A percentile compares a stretch with the other conserved stretches of the same genome.
phyloP scores from a whole-genome alignment of 1,140 invertebrate genomes.

The Cherax quadricarinatus region DNA sequence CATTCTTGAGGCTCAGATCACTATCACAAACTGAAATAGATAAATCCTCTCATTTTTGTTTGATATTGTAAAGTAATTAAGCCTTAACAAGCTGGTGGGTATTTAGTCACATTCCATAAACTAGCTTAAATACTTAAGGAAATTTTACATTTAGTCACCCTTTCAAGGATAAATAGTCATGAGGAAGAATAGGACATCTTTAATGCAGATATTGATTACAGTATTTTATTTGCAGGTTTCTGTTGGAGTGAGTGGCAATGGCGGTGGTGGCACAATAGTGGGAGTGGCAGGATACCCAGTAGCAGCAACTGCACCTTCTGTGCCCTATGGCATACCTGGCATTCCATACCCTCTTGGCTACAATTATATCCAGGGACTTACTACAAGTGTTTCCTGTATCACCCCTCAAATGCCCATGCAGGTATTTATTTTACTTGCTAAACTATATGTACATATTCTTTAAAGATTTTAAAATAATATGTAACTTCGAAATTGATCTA shows the following conservation, averaged over 20 bases:
- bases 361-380: constrained; percentile 66
- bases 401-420: constrained; percentile 70
- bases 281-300: constrained; percentile 60
- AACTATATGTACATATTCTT: neutral
- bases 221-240: constrained; percentile 45
- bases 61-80: too few relatives aligned
- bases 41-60: too few relatives aligned
- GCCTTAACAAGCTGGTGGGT: too few relatives aligned
- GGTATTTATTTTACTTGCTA: constrained; percentile 32
- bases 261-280: constrained; percentile 38
- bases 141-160: too few relatives aligned
- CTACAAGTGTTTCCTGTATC: constrained; percentile 66
- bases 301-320: constrained; percentile 57
- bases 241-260: constrained; percentile 56
- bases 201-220: neutral
- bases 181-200: too few relatives aligned
- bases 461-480: neutral
- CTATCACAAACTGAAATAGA: too few relatives aligned
- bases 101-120: too few relatives aligned
- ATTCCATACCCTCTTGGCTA: constrained; percentile 68
- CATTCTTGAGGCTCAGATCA: too few relatives aligned
- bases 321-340: constrained; percentile 61
- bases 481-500: too few relatives aligned
- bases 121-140: too few relatives aligned
- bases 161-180: too few relatives aligned